Evolutionary conservation across 2,888 invertebrate species (phyloP).

Genomic region (Rutpela maculata): DNA sequence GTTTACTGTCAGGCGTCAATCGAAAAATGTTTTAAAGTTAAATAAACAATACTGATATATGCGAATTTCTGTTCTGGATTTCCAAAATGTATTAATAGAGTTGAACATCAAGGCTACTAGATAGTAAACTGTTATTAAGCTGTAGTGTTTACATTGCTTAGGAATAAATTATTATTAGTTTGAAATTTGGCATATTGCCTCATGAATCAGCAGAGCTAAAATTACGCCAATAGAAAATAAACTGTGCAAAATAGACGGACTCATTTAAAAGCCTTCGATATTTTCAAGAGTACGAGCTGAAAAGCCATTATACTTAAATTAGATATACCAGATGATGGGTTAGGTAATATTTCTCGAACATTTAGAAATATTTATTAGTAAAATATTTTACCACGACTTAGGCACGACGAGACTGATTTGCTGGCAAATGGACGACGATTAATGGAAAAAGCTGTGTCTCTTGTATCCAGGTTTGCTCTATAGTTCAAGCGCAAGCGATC

Average conservation of each 20-base stretch:
- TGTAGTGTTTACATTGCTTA: constrained; percentile 38
- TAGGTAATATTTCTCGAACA: too few species aligned
- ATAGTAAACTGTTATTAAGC: constrained; percentile 25
- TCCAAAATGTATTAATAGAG: constrained; percentile 36
- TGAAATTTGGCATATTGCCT: constrained; percentile 48
- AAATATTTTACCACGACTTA: too few species aligned
- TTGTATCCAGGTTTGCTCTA: too few species aligned
- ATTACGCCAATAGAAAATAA: constrained; percentile 38
- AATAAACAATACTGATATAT: constrained; percentile 35
- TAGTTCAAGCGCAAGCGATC: too few species aligned
- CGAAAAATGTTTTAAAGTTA: constrained; percentile 21
- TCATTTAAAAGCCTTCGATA: constrained; percentile 3
- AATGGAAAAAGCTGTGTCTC: too few species aligned
- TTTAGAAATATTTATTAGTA: too few species aligned
- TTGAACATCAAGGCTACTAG: constrained; percentile 35
- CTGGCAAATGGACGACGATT: too few species aligned
- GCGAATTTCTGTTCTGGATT: constrained; percentile 9
- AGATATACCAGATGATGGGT: too few species aligned
- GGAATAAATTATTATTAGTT: constrained; percentile 43
- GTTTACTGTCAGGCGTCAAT: background rate
- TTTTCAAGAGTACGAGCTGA: background rate
- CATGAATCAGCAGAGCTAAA: constrained; percentile 44
- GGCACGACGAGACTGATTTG: too few species aligned
- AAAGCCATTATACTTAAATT: too few species aligned
- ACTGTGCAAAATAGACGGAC: constrained; percentile 26